A percentile compares a stretch with the other conserved stretches of the same genome.
Evolutionary conservation across 2,113 vertebrate genomes (phyloP).

Genomic region (Strix aluco): DNA sequence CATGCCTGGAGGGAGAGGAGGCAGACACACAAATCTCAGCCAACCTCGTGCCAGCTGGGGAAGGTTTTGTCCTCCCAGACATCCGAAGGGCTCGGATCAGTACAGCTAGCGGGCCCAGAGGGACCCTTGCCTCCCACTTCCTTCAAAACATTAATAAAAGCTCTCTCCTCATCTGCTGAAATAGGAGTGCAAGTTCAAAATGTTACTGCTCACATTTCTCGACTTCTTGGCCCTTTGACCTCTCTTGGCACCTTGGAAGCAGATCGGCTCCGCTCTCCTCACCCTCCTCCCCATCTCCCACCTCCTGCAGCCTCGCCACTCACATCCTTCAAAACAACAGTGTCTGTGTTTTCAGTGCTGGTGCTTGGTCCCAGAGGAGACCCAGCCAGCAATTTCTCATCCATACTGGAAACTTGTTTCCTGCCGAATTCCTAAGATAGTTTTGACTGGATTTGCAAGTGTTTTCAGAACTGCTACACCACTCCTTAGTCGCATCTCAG

Average conservation of each 20-base stretch:
- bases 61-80: not conserved
- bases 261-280: not conserved
- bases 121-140: not conserved
- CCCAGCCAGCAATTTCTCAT: not conserved
- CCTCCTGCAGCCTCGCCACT: not conserved
- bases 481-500: not conserved
- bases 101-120: not conserved
- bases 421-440: not conserved
- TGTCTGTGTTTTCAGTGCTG: not conserved
- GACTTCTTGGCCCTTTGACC: not conserved
- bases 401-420: not conserved
- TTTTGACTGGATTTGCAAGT: not conserved
- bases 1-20: conserved; percentile 83
- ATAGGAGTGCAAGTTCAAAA: not conserved
- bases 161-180: not conserved
- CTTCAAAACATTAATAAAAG: not conserved
- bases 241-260: not conserved
- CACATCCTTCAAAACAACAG: not conserved
- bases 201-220: not conserved
- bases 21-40: conserved; percentile 33
- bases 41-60: not conserved
- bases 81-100: not conserved
- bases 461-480: not conserved
- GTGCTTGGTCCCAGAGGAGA: not conserved
- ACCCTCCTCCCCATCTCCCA: not conserved